Evolutionary conservation across 2,888 invertebrate species (phyloP).

Genomic region (Punctoribates punctum): DNA sequence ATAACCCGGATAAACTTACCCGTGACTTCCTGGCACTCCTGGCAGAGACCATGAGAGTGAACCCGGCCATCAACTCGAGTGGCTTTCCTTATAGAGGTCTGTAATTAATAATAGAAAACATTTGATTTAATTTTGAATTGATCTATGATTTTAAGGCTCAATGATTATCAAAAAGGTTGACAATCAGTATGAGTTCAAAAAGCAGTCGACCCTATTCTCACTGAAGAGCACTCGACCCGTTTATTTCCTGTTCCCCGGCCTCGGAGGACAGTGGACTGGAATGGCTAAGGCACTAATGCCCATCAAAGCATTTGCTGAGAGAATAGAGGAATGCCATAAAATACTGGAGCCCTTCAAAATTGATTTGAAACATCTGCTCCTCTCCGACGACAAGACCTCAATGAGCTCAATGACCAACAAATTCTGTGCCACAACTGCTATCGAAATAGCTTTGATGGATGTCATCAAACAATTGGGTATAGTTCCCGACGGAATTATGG

Average conservation of each 20-base stretch:
- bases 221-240: conserved; percentile 65
- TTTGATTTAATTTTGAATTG: neutral
- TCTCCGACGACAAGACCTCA: conserved; percentile 52
- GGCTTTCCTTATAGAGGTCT: conserved; percentile 35
- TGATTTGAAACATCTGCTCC: conserved; percentile 54
- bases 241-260: conserved; percentile 90
- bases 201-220: conserved; percentile 54
- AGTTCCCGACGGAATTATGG: conserved; percentile 57
- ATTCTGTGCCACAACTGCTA: conserved; percentile 58
- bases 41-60: conserved; percentile 10
- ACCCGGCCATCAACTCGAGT: conserved; percentile 16
- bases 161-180: neutral
- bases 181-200: conserved; percentile 1
- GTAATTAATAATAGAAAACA: neutral
- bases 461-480: conserved; percentile 53
- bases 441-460: conserved; percentile 54
- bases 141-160: conserved; percentile 52
- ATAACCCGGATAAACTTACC: conserved; percentile 37
- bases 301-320: conserved; percentile 29
- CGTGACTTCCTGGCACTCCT: conserved; percentile 38
- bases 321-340: neutral
- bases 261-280: conserved; percentile 33
- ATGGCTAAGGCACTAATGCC: conserved; percentile 36
- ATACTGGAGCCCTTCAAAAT: conserved; percentile 22
- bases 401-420: conserved; percentile 96